Percentiles rank a stretch among this genome's conserved stretches.
phyloP scores from a whole-genome alignment of 2,797 vertebrate genomes.

The Gallinago solitaria region DNA sequence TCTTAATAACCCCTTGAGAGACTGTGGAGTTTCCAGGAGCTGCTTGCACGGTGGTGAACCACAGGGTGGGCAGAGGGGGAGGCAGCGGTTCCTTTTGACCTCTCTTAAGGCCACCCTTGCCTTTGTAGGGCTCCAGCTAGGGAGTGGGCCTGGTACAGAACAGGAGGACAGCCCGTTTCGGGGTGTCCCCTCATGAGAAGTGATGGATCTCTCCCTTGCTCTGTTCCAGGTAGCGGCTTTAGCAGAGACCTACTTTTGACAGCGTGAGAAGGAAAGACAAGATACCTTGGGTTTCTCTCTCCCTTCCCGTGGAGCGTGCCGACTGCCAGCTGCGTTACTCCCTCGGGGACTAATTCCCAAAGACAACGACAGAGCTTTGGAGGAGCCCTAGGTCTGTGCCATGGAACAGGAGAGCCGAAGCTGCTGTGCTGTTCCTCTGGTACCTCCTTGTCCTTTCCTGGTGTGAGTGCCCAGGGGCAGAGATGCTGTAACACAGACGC shows the following conservation, averaged over 20 bases:
- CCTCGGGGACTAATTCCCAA: not conserved
- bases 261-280: not conserved
- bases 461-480: accelerated
- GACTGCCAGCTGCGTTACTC: not conserved
- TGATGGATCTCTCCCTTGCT: not conserved
- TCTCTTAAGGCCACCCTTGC: not conserved
- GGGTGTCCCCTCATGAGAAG: not conserved
- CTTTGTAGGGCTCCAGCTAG: accelerated
- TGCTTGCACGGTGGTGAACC: not conserved
- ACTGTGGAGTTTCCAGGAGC: too few species aligned
- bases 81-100: not conserved
- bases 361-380: not conserved
- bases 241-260: not conserved
- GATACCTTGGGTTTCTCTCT: not conserved
- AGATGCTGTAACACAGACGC: not conserved
- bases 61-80: not conserved
- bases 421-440: not conserved
- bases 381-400: not conserved
- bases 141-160: not conserved
- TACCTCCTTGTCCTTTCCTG: not conserved
- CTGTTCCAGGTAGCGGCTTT: not conserved
- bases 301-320: accelerated
- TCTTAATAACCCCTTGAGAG: not conserved
- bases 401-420: not conserved
- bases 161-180: accelerated